Evolutionary conservation across 2,113 vertebrate genomes (phyloP), one percentile per base, ranked within the genome.

Genomic region (Zosterops japonicus): DNA sequence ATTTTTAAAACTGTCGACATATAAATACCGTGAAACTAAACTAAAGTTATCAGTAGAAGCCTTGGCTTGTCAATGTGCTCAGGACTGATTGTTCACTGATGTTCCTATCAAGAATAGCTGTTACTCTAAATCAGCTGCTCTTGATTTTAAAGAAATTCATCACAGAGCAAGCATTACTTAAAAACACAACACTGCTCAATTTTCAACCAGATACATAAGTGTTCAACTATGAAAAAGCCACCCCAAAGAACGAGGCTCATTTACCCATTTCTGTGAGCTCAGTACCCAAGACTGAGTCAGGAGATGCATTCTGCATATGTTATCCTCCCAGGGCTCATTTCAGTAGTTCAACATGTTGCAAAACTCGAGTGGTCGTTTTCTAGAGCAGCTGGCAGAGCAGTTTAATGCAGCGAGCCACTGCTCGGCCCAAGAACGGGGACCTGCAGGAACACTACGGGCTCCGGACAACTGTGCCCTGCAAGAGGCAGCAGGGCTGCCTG

Each of bases 1-100:
- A 96, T 98, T 97, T 98, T 98, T 97, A 93, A 97, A 97, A 98
- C 95, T 91, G 87, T 93, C 96, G 94, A 95, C 97, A 98, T 97
- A 97, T 91, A 98, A 98, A 98, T 95, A 97, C 95, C 4, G 44
- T 84, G 96, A 95, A 97, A 96, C 96, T 89, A 96, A 95, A 96
- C 93, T 89, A 76, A 97, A 95, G 94, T 97, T 96, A 97, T 97
- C 96, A 61, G 96, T 88, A 83, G 93, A 96, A 97, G 89, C 97
- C 98, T 98, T 97, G 96, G 96, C 83, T 91, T 97, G 98, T 97
- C 98, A 97, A 85, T 93, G 94, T 90, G 90, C 53, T 89, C 76
- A 94, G 88, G 89, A 97, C 90, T 85, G 94, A 98, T 95, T 87
- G 96, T 95, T 97, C 96, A 80, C 76, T 87, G 94, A 97, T 50